Conservation (phyloP, 2,797 vertebrate species). For the Macroramphosus scolopax region DNA sequence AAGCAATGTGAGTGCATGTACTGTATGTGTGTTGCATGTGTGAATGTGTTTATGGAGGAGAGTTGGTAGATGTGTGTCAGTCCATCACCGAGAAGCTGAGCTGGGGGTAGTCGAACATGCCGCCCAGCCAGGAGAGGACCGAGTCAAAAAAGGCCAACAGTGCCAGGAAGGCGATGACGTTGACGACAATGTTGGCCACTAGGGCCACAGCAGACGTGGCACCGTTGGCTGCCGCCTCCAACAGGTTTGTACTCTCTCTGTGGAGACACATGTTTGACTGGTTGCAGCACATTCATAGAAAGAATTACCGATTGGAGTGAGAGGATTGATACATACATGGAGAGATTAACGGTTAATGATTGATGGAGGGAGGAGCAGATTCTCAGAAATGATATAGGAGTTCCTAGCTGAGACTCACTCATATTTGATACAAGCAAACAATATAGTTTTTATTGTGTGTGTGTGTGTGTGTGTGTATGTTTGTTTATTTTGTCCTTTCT, state of each 20-base stretch:
- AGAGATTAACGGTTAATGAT: too few species aligned
- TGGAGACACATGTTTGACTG: conserved; percentile 3
- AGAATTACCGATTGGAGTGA: too few species aligned
- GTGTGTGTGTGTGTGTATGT: not conserved
- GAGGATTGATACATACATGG: too few species aligned
- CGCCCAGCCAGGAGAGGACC: conserved; percentile 84
- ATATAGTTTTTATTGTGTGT: not conserved
- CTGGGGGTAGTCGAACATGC: conserved; percentile 83
- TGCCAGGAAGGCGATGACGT: conserved; percentile 84
- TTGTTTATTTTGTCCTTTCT: conserved; percentile 23
- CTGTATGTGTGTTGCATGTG: not conserved
- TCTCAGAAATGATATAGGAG: too few species aligned
- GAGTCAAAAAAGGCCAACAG: conserved; percentile 81
- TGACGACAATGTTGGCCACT: conserved; percentile 78
- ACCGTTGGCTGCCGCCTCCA: conserved; percentile 84
- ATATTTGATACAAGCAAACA: too few species aligned
- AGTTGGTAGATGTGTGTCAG: conserved; percentile 1
- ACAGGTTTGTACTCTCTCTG: conserved; percentile 80
- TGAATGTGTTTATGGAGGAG: not conserved
- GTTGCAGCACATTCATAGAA: too few species aligned
- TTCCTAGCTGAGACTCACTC: too few species aligned
- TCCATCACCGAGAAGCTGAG: conserved; percentile 83
- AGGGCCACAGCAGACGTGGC: conserved; percentile 77
- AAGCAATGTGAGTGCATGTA: not conserved
- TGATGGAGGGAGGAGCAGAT: too few species aligned